These are phyloP conservation scores for Ooceraea biroi DNA, from an alignment of 1,140 invertebrate species.

Conservation along the genomic window DNA sequence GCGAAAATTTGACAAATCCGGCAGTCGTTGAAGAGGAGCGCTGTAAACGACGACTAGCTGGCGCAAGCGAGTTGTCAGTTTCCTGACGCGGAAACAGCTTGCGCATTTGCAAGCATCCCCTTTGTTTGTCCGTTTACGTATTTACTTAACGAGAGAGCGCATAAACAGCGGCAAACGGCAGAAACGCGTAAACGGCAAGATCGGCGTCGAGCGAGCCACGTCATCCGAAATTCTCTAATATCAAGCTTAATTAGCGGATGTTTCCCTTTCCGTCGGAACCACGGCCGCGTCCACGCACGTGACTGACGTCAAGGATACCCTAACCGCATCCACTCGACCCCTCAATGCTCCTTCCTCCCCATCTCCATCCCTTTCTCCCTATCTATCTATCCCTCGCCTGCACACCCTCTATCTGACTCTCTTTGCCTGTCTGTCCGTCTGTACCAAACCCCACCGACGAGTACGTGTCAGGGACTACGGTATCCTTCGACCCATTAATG, in stretches of 20 bases:
- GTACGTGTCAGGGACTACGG: constrained; percentile 71
- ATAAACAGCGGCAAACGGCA: constrained; percentile 45
- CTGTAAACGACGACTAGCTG: background rate
- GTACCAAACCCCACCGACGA: constrained; percentile 59
- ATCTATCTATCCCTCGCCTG: background rate
- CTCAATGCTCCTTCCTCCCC: constrained; percentile 27
- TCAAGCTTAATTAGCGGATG: constrained; percentile 69
- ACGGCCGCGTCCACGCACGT: constrained; percentile 57
- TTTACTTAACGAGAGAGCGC: constrained; percentile 52
- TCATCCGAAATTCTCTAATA: constrained; percentile 61
- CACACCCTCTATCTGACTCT: background rate
- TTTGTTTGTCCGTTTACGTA: constrained; percentile 49
- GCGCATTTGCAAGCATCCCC: background rate
- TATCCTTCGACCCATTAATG: constrained; percentile 76
- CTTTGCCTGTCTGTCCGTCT: constrained; percentile 51
- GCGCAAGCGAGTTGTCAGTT: too few species aligned
- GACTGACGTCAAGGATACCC: constrained; percentile 63
- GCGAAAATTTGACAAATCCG: background rate
- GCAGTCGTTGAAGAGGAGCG: background rate
- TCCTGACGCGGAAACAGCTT: background rate
- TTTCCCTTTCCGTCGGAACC: constrained; percentile 47
- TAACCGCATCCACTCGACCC: constrained; percentile 59
- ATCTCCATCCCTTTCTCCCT: background rate
- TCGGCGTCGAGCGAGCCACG: background rate
- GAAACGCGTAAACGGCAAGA: background rate